These are phyloP conservation scores for Drosophila meridionalis DNA, from an alignment of 2,888 invertebrate genomes.

Conservation along the genomic window DNA sequence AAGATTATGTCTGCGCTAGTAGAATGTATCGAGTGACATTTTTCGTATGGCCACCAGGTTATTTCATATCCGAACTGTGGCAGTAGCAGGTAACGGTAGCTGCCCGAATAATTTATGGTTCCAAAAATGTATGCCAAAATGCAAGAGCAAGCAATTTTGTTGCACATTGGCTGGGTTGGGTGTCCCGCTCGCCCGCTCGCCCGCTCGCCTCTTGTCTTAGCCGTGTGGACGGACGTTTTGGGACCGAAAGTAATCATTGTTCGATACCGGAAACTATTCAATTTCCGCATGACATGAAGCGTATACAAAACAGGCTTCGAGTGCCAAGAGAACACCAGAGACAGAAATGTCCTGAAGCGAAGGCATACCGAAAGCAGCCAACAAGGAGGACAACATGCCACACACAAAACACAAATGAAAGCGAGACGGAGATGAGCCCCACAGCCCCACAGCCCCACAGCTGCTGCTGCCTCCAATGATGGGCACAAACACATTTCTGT, in stretches of 20 bases:
- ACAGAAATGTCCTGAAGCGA: conserved; percentile 13
- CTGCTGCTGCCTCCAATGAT: conserved; percentile 12
- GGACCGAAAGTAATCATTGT: conserved; percentile 76
- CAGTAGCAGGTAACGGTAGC: not conserved
- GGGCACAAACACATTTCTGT: conserved; percentile 12
- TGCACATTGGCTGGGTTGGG: conserved; percentile 13
- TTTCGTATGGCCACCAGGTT: not conserved
- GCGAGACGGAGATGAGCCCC: not conserved
- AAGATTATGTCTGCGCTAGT: not conserved
- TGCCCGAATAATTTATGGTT: conserved; percentile 14
- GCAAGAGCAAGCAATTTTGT: conserved; percentile 24
- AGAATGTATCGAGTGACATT: not conserved
- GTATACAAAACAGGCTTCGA: conserved; percentile 49
- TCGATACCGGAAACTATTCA: conserved; percentile 82
- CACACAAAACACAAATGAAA: conserved; percentile 19
- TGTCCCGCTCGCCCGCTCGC: not conserved
- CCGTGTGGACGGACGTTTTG: conserved; percentile 30
- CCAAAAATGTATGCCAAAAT: conserved; percentile 8
- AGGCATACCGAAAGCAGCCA: not conserved
- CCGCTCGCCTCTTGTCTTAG: conserved; percentile 27
- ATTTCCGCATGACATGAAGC: conserved; percentile 78
- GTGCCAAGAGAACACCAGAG: conserved; percentile 15
- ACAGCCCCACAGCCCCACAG: not conserved
- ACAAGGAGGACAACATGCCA: conserved; percentile 24
- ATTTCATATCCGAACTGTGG: not conserved